Conservation (phyloP, 2,113 vertebrate genomes). For the Coptodon bakossiorum region DNA sequence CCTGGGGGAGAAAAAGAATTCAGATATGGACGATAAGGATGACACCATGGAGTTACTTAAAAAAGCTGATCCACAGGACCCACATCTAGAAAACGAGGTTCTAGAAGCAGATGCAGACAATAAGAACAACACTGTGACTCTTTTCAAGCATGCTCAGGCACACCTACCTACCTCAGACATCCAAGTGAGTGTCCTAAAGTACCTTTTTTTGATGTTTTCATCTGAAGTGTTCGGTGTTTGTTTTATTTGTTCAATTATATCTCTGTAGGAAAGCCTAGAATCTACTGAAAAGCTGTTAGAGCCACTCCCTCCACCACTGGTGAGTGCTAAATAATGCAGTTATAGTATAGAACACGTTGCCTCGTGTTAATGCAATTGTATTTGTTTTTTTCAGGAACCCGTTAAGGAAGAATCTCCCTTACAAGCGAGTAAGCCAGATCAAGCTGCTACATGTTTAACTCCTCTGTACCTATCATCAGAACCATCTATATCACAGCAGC, state of each 20-base stretch:
- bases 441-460: slow-evolving; percentile 30
- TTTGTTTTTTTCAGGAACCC: slow-evolving; percentile 51
- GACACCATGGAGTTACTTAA: slow-evolving; percentile 65
- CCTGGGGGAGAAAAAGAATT: not conserved
- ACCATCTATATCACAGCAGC: slow-evolving; percentile 67
- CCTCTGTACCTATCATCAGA: slow-evolving; percentile 54
- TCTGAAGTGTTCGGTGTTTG: not conserved
- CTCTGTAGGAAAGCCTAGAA: slow-evolving; percentile 71
- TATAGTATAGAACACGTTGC: not conserved
- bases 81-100: not conserved
- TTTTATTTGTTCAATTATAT: not conserved
- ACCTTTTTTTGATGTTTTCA: not conserved
- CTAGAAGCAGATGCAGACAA: slow-evolving; percentile 3
- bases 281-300: slow-evolving; percentile 78
- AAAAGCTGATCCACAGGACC: slow-evolving; percentile 28
- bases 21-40: slow-evolving; percentile 32
- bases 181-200: slow-evolving; percentile 57
- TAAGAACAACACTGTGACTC: slow-evolving; percentile 54
- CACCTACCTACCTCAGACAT: slow-evolving; percentile 23
- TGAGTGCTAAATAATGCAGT: slow-evolving; percentile 40
- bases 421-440: not conserved
- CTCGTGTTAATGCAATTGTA: not conserved
- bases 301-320: slow-evolving; percentile 48
- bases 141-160: slow-evolving; percentile 57
- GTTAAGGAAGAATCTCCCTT: not conserved